Evolutionary conservation across 2,888 invertebrate genomes (phyloP), one percentile per base, ranked within the genome.

Genomic region (Brachyptera putata): DNA sequence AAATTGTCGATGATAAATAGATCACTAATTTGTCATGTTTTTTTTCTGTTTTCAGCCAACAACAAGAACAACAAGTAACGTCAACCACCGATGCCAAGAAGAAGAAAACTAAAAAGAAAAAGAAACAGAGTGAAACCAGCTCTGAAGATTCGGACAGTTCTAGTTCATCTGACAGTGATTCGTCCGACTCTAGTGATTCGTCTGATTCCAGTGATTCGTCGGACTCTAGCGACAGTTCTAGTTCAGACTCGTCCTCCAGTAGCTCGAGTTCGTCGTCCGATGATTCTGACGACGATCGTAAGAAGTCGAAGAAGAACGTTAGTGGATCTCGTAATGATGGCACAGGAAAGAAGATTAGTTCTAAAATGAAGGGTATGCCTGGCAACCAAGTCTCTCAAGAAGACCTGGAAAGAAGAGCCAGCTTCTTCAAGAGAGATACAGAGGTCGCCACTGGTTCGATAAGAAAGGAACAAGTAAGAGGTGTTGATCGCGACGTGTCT

Each of bases 161-260:
- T 16, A 50, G 30, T 16, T 30, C 30, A 9, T 24, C 48, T 11
- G 36, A 36, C 34, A 53, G 53, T 13, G 46, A 46, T 21, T 30
- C 30, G 2, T 50, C 50, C 5, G 21, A 36, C 36, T 53, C 53
- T 36, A 53, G 53, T 21, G 46, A 46, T 34, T 50, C 50, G n/a
- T 48, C 48, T 30, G n/a, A 11, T 7, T 24, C 49, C 14, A 50
- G 49, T 16, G 9, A 7, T 14, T 50, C 49, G 3, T 50, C 49
- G 4, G 16, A 16, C 36, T 53, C 53, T 18, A 53, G 53, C 24
- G 46, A 46, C 50, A 16, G 16, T 37, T n/a, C n/a, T n/a, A n/a
- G n/a, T n/a, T n/a, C n/a, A n/a, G n/a, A n/a, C n/a, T 50, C 50
- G 34, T 21, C 46, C 11, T 53, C 53, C 21, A 53, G 53, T 21